A percentile compares a stretch with the other conserved stretches of the same genome.
These are phyloP conservation scores for Xiphias gladius DNA, from an alignment of 2,113 vertebrate species.

Conservation along the genomic window DNA sequence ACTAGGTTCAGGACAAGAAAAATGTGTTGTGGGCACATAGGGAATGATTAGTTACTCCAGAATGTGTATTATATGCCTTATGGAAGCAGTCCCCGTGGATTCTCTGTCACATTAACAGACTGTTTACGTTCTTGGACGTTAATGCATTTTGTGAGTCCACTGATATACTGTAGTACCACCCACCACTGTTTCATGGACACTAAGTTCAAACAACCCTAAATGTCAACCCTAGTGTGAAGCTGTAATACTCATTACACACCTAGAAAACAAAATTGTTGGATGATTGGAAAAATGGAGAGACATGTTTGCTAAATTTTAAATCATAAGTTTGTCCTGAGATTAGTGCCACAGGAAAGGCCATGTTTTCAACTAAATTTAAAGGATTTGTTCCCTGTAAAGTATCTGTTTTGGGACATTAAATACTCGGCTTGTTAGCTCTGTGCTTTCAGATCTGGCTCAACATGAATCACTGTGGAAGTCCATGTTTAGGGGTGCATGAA, in stretches of 20 bases:
- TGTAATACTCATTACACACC: neutral
- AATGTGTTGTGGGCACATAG: slow-evolving; percentile 34
- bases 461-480: too few species aligned
- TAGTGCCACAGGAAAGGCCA: neutral
- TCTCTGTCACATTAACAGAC: slow-evolving; percentile 58
- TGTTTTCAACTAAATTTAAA: neutral
- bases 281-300: neutral
- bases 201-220: slow-evolving; percentile 11
- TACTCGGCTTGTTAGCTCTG: too few species aligned
- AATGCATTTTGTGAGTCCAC: slow-evolving; percentile 37
- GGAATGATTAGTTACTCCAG: slow-evolving; percentile 63
- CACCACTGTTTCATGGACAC: slow-evolving; percentile 10
- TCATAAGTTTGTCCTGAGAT: neutral
- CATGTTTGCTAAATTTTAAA: neutral
- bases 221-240: neutral
- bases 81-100: slow-evolving; percentile 35
- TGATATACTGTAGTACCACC: neutral
- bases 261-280: neutral
- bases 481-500: too few species aligned
- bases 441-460: too few species aligned
- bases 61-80: slow-evolving; percentile 60
- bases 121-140: slow-evolving; percentile 32
- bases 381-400: neutral
- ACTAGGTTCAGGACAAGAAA: slow-evolving; percentile 46
- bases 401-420: neutral